Evolutionary conservation across 2,797 vertebrate genomes (phyloP), one percentile per base, ranked within the genome.

Genomic region (Sphaeramia orbicularis): DNA sequence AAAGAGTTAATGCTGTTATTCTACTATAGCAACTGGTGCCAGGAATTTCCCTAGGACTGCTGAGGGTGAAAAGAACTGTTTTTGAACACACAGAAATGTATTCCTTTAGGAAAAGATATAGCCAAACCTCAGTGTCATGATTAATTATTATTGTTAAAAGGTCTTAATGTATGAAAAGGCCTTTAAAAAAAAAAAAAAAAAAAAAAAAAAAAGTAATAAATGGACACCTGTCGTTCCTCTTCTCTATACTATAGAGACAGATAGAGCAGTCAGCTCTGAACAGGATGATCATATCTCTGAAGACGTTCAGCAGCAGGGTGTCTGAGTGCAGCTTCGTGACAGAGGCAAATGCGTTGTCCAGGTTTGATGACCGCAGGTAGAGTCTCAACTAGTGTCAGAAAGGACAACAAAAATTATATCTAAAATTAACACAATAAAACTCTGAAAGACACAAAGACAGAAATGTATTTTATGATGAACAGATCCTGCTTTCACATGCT

Each of bases 231-330:
- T 98, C 96, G 1, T 89, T 92, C 70, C 86, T 95, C 84, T 83
- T 95, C 90, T 97, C 96, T 78, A 99, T 95, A 91, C 96, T 97
- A 65, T 99, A 99, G 65, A 99, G 96, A 86, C 97, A 98, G 93
- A 99, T 98, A 76, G 96, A 97, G 89, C 98, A 99, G 91, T 99
- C 97, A 0, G 95, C 95, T 87, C 97, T 92, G 84, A 99, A 99
- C 76, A 99, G 72, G 86, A 98, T 96, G 38, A 98, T 88, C 79
- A 97, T 96, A 90, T 99, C 95, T 81, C 95, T 94, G 92, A 99
- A 99, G 71, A 99, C 96, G 81, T 97, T 99, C 56, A 99, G 95
- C 81, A 99, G 91, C 87, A 99, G 93, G 0, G 96, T 97, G 84
- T 96, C 94, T 3, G 95, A 93, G 57, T 96, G 96, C 86, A 97